Conservation (phyloP, 2,113 vertebrate genomes). For the Serinus canaria region DNA sequence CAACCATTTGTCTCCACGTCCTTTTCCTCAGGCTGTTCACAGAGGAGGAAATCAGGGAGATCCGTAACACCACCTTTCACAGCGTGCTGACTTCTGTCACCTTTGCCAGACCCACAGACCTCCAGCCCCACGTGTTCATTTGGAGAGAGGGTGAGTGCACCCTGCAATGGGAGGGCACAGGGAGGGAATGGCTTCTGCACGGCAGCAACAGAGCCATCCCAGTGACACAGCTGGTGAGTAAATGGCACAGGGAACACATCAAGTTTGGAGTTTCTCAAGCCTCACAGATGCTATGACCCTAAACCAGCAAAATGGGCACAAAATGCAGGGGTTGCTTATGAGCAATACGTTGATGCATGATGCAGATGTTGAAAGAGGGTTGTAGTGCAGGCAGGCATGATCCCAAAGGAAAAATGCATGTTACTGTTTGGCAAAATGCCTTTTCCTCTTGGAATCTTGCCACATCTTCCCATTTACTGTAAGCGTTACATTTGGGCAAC, state of each 20-base stretch:
- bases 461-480: background rate
- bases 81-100: slow-evolving; percentile 77
- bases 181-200: background rate
- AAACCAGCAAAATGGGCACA: background rate
- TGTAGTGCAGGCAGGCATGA: background rate
- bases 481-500: background rate
- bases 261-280: background rate
- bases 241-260: background rate
- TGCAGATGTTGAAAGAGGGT: background rate
- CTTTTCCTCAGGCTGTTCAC: slow-evolving; percentile 83
- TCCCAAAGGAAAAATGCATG: background rate
- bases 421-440: background rate
- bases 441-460: background rate
- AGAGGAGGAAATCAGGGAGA: slow-evolving; percentile 70
- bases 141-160: slow-evolving; percentile 79
- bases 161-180: background rate
- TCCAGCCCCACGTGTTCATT: slow-evolving; percentile 81
- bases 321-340: background rate
- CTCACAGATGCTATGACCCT: background rate
- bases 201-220: background rate
- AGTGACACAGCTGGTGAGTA: background rate
- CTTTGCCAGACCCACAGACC: background rate
- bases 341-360: accelerated
- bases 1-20: background rate
- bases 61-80: slow-evolving; percentile 76